These are phyloP conservation scores for Glareola pratincola DNA, from an alignment of 2,113 vertebrate genomes.

Conservation along the genomic window DNA sequence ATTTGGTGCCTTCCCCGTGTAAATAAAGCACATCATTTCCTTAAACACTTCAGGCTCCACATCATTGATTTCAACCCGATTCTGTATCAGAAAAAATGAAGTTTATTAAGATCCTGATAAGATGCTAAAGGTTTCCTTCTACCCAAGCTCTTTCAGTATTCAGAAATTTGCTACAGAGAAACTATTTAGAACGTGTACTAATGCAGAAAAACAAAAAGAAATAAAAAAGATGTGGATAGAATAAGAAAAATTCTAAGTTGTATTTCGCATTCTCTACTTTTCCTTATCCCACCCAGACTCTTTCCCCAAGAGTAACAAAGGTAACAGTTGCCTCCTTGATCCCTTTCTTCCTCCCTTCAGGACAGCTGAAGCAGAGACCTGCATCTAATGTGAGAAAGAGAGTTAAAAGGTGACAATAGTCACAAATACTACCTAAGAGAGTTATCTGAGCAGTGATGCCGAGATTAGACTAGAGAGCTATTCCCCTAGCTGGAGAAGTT, in stretches of 20 bases:
- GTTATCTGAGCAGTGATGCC: neutral
- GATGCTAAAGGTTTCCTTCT: neutral
- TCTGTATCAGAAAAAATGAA: conserved; percentile 69
- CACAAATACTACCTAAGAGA: neutral
- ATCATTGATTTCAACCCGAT: conserved; percentile 92
- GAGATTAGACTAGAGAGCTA: neutral
- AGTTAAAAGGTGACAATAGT: neutral
- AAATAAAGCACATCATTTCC: conserved; percentile 97
- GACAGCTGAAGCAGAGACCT: neutral
- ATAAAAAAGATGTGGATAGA: neutral
- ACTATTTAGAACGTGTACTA: neutral
- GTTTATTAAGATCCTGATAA: neutral
- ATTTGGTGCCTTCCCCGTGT: conserved; percentile 92
- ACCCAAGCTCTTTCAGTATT: neutral
- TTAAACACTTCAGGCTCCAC: conserved; percentile 96
- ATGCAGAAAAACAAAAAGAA: neutral
- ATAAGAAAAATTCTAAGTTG: neutral
- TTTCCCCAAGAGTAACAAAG: neutral
- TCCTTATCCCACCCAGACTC: neutral
- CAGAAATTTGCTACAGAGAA: neutral
- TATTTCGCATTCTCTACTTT: neutral
- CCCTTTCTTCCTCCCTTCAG: neutral
- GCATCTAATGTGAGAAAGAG: neutral
- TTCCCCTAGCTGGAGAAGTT: neutral
- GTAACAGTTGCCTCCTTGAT: neutral